These are phyloP conservation scores for Chymomyza procnemis DNA, from an alignment of 2,888 invertebrate genomes.

Conservation along the genomic window DNA sequence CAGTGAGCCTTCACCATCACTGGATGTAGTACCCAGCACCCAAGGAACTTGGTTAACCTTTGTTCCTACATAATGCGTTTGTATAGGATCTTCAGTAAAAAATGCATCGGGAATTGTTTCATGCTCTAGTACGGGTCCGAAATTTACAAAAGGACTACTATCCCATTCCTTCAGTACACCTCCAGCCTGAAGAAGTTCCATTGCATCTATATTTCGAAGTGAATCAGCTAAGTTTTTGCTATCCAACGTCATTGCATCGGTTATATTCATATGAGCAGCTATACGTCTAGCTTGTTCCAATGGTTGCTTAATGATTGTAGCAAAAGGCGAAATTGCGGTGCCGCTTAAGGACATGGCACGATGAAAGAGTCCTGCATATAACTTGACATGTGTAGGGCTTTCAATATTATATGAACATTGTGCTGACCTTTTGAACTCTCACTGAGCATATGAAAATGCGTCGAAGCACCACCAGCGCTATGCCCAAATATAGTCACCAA, in stretches of 20 bases:
- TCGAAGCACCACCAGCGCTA: constrained; percentile 79
- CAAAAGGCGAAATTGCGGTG: constrained; percentile 71
- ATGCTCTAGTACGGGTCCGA: constrained; percentile 77
- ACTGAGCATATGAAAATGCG: constrained; percentile 78
- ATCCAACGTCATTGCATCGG: constrained; percentile 39
- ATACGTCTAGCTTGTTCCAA: constrained; percentile 66
- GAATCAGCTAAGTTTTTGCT: constrained; percentile 73
- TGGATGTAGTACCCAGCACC: too few species aligned
- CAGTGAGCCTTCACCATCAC: too few species aligned
- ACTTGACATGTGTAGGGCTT: constrained; percentile 15
- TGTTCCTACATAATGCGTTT: constrained; percentile 71
- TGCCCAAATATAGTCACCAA: constrained; percentile 79
- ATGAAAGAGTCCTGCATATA: constrained; percentile 74
- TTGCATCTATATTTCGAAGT: constrained; percentile 75
- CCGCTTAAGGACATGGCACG: constrained; percentile 79
- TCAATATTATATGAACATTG: too few species aligned
- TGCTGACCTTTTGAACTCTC: too few species aligned
- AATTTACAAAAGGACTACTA: constrained; percentile 77
- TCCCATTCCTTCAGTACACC: constrained; percentile 78
- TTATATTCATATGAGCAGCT: constrained; percentile 75
- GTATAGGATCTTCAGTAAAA: constrained; percentile 76
- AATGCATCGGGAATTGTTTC: constrained; percentile 75
- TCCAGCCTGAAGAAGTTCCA: constrained; percentile 70
- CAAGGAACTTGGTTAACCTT: constrained; percentile 73
- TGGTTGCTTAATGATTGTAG: constrained; percentile 46